These are phyloP conservation scores for Seira sanloemensis DNA, from an alignment of 2,888 invertebrate species.

Conservation along the genomic window DNA sequence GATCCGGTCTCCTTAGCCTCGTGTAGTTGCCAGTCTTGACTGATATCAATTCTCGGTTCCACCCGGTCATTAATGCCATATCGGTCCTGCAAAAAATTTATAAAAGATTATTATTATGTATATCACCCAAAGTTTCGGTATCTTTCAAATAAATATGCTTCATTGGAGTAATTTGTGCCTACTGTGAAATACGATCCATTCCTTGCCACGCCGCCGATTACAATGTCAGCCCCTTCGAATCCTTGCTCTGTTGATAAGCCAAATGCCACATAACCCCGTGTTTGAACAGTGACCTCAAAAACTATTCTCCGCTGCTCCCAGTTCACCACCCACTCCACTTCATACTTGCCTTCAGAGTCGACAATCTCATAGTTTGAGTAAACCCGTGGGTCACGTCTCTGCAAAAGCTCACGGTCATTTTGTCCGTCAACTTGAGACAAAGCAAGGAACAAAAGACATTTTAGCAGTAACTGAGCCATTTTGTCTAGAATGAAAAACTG, in stretches of 20 bases:
- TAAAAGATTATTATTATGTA: too few species aligned
- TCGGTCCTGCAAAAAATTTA: background rate
- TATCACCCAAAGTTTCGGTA: too few species aligned
- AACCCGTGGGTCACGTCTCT: background rate
- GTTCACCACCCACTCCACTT: constrained; percentile 22
- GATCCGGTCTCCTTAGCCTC: background rate
- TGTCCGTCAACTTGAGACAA: background rate
- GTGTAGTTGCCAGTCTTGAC: constrained; percentile 11
- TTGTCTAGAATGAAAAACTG: too few species aligned
- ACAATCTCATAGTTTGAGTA: background rate
- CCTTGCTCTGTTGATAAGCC: background rate
- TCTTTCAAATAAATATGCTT: too few species aligned
- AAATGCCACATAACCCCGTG: constrained; percentile 33
- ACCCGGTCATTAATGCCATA: background rate
- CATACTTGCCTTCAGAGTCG: constrained; percentile 15
- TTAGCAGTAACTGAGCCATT: too few species aligned
- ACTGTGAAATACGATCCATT: constrained; percentile 45
- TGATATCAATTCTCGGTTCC: background rate
- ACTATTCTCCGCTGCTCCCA: background rate
- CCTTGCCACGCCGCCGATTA: background rate
- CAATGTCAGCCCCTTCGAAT: constrained; percentile 30
- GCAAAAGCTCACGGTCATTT: background rate
- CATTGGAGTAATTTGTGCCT: background rate
- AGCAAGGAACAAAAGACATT: background rate
- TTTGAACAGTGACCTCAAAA: constrained; percentile 35